Evolutionary conservation across 2,888 invertebrate genomes (phyloP).

Genomic region (Acholoe squamosa): DNA sequence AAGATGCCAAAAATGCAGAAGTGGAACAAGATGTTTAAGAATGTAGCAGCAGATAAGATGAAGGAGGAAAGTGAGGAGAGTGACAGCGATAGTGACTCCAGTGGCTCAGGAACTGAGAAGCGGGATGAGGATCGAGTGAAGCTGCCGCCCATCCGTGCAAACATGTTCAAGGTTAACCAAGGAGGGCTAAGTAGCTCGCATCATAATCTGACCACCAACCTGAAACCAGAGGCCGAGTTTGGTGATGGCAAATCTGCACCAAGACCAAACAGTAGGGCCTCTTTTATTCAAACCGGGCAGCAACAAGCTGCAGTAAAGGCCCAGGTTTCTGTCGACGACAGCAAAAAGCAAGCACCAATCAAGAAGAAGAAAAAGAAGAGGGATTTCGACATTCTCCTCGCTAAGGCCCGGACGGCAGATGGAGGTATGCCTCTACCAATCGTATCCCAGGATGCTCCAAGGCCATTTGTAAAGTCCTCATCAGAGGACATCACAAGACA

Average conservation of each 20-base stretch:
- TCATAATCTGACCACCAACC: background rate
- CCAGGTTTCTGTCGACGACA: background rate
- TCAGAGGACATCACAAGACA: slow-evolving; percentile 16
- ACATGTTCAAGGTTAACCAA: background rate
- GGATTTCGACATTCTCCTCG: slow-evolving; percentile 60
- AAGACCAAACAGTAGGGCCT: background rate
- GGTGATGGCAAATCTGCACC: background rate
- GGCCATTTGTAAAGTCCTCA: slow-evolving; percentile 41
- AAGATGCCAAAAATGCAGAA: slow-evolving; percentile 62
- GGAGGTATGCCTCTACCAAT: slow-evolving; percentile 78
- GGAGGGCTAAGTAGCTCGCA: background rate
- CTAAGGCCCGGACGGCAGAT: slow-evolving; percentile 73
- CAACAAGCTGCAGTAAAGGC: background rate
- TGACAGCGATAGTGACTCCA: slow-evolving; percentile 25
- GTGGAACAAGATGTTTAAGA: slow-evolving; percentile 54
- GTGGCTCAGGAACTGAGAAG: background rate
- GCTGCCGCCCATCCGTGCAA: slow-evolving; percentile 1
- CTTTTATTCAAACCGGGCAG: background rate
- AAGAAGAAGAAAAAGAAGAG: slow-evolving; percentile 54
- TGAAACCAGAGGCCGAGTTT: background rate
- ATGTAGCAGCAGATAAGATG: background rate
- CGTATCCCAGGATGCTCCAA: slow-evolving; percentile 72
- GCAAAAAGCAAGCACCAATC: background rate
- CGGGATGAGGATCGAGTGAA: slow-evolving; percentile 39
- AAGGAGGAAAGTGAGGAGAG: background rate